phyloP scores from a whole-genome alignment of 1,140 invertebrate genomes.

The Trichoplusia ni region DNA sequence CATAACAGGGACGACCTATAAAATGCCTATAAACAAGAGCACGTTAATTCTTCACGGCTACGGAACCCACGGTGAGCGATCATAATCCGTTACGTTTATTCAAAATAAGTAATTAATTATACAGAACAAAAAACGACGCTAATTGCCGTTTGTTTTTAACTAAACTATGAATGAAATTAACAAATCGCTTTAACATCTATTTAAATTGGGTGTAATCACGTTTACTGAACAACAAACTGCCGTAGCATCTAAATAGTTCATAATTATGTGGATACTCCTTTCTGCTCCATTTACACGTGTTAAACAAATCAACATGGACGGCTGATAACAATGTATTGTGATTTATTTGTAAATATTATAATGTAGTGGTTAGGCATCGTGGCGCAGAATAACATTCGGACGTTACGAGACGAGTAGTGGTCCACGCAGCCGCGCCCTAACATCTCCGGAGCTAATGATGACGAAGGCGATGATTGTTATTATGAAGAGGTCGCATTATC shows the following conservation, averaged over 20 bases:
- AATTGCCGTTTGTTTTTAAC: slow-evolving; percentile 6
- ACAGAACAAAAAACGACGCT: slow-evolving; percentile 3
- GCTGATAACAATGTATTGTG: slow-evolving; percentile 7
- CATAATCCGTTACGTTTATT: neutral
- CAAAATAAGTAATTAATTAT: slow-evolving; percentile 15
- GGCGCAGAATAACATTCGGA: neutral
- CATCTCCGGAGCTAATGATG: neutral
- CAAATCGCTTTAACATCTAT: neutral
- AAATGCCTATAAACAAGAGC: neutral
- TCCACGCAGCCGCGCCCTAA: neutral
- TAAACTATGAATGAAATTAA: slow-evolving; percentile 19
- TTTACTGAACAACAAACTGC: too few relatives aligned
- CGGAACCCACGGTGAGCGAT: neutral
- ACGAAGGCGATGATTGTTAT: slow-evolving; percentile 7
- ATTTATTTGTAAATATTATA: slow-evolving; percentile 18
- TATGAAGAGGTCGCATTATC: slow-evolving; percentile 19
- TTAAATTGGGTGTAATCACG: neutral
- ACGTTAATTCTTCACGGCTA: too few relatives aligned
- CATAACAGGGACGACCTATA: too few relatives aligned
- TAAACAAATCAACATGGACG: neutral
- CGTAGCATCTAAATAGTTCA: neutral
- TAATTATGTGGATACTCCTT: neutral
- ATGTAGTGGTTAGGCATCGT: neutral
- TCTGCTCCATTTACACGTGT: neutral
- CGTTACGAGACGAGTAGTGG: neutral